Evolutionary conservation across 2,113 vertebrate genomes (phyloP), one percentile per base, ranked within the genome.

Genomic region (Anas platyrhynchos): DNA sequence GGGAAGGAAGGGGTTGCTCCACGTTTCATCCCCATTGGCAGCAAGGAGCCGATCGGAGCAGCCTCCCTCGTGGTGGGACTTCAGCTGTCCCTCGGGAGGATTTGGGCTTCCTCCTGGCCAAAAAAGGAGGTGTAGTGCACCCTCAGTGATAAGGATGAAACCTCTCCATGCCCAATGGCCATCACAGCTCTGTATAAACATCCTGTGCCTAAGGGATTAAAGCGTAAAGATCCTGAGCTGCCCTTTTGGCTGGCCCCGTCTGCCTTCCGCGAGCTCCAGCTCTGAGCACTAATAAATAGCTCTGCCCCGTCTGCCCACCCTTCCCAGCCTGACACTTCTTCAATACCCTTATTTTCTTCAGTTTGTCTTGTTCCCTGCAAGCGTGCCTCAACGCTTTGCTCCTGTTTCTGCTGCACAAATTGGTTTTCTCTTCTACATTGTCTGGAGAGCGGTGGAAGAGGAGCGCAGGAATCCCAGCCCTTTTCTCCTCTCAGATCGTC

Each of bases 291-390:
- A 59, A 46, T 18, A 81, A 74, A n/a, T 10, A 83, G 36, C 76
- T 80, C 83, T 74, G 44, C 61, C 55, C 26, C 1, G 0, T 61
- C n/a, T 59, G 71, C 85, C 59, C 83, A 16, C 52, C 55, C 90
- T 63, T 75, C 91, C 69, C 77, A 67, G 9, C 46, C 5, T 38
- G 78, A 80, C 71, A 27, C 41, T 90, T 89, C 48, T 74, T 76
- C 79, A 31, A 62, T 63, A 92, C 55, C 52, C 77, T 44, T 56
- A 56, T 71, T 85, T 38, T 62, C 67, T 18, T 23, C 63, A 3
- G 16, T 81, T 93, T 86, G 76, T 38, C 93, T 71, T 59, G 63
- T 27, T 95, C 92, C 43, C 75, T 63, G 81, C n/a, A 7, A 81
- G 61, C 2, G 0, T 6, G 1, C 13, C 1, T 0, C 18, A 82